These are phyloP conservation scores for Drosophila murphyi DNA, from an alignment of 1,140 invertebrate species.

Conservation along the genomic window DNA sequence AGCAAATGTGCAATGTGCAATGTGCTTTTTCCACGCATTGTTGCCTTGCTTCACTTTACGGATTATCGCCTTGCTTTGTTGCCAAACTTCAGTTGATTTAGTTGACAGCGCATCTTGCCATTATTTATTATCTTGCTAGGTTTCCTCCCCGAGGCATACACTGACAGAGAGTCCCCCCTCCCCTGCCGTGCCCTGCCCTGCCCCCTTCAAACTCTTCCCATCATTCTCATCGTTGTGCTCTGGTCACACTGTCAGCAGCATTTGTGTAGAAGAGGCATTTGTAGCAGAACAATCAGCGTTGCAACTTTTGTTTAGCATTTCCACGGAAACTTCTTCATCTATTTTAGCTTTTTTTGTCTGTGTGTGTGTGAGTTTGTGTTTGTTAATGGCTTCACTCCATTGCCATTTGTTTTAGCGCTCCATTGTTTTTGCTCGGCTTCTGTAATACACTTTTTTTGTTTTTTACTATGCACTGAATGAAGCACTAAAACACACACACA, in stretches of 20 bases:
- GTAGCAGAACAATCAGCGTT: slow-evolving; percentile 19
- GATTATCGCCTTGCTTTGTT: slow-evolving; percentile 1
- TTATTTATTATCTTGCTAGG: too few species aligned
- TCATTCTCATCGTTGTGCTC: slow-evolving; percentile 17
- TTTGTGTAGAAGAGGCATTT: slow-evolving; percentile 17
- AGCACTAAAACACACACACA: not conserved
- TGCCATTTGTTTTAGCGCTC: slow-evolving; percentile 63
- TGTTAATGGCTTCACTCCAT: slow-evolving; percentile 72
- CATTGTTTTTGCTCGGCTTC: slow-evolving; percentile 61
- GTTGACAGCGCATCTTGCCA: not conserved
- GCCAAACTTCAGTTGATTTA: slow-evolving; percentile 20
- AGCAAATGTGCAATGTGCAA: not conserved
- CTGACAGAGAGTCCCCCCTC: too few species aligned
- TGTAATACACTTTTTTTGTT: slow-evolving; percentile 36
- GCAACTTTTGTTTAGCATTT: slow-evolving; percentile 53
- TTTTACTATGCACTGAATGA: slow-evolving; percentile 17
- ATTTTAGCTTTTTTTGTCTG: slow-evolving; percentile 52
- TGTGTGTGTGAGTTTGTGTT: slow-evolving; percentile 48
- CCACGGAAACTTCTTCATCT: slow-evolving; percentile 62
- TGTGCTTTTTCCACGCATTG: not conserved
- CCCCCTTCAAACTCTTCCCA: not conserved
- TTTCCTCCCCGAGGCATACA: too few species aligned
- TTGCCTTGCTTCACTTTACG: slow-evolving; percentile 23
- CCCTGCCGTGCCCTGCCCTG: too few species aligned
- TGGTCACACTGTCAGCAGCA: slow-evolving; percentile 42